phyloP scores from a whole-genome alignment of 1,140 invertebrate species.

The Euura saliciscinereae region DNA sequence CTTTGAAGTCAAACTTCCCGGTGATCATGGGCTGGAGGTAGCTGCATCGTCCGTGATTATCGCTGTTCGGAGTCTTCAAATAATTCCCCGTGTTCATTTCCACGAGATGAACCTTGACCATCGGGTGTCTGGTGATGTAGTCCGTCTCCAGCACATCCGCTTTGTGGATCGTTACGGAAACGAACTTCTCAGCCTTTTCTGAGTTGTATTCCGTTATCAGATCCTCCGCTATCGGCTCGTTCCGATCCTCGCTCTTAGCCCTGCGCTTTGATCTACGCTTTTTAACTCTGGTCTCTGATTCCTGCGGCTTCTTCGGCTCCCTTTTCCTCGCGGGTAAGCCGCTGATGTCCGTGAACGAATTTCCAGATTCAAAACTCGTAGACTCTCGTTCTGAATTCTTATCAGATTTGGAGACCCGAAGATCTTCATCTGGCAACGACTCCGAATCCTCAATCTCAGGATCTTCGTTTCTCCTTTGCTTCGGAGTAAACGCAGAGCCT shows the following conservation, averaged over 20 bases:
- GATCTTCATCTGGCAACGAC: neutral
- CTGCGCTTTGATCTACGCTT: slow-evolving; percentile 16
- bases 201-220: neutral
- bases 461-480: slow-evolving; percentile 14
- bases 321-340: neutral
- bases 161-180: slow-evolving; percentile 46
- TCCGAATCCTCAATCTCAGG: neutral
- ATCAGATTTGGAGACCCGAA: no score
- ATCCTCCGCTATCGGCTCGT: slow-evolving; percentile 11
- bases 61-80: slow-evolving; percentile 30
- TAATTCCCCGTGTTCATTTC: slow-evolving; percentile 45
- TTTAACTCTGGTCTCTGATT: neutral
- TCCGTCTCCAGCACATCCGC: slow-evolving; percentile 46
- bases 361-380: neutral
- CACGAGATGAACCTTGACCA: slow-evolving; percentile 56
- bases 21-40: slow-evolving; percentile 50
- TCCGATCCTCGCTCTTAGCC: slow-evolving; percentile 26
- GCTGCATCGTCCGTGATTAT: neutral
- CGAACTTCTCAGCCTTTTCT: slow-evolving; percentile 30
- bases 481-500: neutral
- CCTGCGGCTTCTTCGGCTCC: slow-evolving; percentile 18
- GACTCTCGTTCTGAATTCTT: neutral
- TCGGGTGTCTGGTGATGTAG: slow-evolving; percentile 49
- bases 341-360: neutral
- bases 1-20: slow-evolving; percentile 47